Conservation (phyloP, 2,888 invertebrate species). For the Magallana nippona region DNA sequence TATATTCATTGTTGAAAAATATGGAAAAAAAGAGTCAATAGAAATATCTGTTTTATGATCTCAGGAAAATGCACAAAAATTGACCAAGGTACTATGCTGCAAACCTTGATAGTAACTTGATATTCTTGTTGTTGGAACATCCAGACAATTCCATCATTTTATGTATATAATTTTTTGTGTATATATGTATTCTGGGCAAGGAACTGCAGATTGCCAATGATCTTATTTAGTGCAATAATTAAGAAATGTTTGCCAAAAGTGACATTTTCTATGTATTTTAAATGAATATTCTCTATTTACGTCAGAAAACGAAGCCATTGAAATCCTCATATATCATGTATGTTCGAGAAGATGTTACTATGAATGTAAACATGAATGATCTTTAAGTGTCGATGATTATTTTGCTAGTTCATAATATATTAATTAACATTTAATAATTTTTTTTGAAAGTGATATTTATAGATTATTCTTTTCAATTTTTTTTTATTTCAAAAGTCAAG, state of each 20-base stretch:
- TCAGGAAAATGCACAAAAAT: neutral
- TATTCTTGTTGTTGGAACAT: neutral
- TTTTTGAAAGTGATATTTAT: neutral
- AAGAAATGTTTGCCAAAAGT: slow-evolving; percentile 35
- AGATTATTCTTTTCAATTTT: too few species aligned
- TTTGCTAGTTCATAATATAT: neutral
- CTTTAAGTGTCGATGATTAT: neutral
- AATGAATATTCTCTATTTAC: slow-evolving; percentile 16
- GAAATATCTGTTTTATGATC: neutral
- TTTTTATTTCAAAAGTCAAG: neutral
- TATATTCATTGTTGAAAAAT: neutral
- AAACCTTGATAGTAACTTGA: slow-evolving; percentile 37
- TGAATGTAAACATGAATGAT: slow-evolving; percentile 23
- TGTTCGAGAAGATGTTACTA: neutral
- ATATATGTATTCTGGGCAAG: slow-evolving; percentile 15
- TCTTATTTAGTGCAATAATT: slow-evolving; percentile 37
- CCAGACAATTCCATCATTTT: slow-evolving; percentile 42
- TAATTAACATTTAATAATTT: neutral
- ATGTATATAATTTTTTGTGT: slow-evolving; percentile 38
- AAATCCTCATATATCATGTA: slow-evolving; percentile 18
- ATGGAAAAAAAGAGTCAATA: neutral
- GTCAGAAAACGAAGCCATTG: slow-evolving; percentile 20
- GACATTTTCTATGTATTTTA: neutral
- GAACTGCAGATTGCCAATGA: slow-evolving; percentile 25
- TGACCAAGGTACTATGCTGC: neutral